Base-by-base conservation (phyloP, 2,797 vertebrate species). In the Malacoctenus gilli region DNA sequence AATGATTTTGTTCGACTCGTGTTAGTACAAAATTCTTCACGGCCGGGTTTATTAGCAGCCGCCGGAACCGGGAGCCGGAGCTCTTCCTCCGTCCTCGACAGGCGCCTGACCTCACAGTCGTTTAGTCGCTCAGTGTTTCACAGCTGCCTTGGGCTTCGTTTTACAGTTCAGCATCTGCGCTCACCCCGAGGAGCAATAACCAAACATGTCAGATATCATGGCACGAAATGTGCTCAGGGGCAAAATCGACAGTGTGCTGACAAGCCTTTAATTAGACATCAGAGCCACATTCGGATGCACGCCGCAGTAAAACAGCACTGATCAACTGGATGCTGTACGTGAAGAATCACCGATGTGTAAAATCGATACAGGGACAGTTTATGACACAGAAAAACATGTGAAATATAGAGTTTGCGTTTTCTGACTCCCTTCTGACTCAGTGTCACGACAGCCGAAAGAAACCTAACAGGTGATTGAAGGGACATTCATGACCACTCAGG, bases 81-180 rank as follows among this genome's bases (percentile, higher is more conserved):
- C n/a, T n/a, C n/a, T n/a, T n/a, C n/a, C n/a, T n/a, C n/a, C n/a
- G n/a, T n/a, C n/a, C n/a, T n/a, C n/a, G n/a, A 50, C 42, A 61
- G 54, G 64, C 20, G 53, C 36, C 54, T 56, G 36, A 55, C 50
- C 58, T 11, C 9, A 13, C 7, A 4, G 14, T 59, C 28, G 72
- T 54, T 66, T 21, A 38, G 35, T 34, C 61, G 41, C 40, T 59
- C 58, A 67, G 51, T 16, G 49, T 22, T 61, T 59, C 49, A 31
- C 25, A 61, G 40, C 50, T 49, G 58, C 55, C 39, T 15, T 40
- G 25, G 20, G 51, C 23, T 68, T 43, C 36, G 36, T 58, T 72
- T 73, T 51, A 52, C 16, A 56, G 48, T 61, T 72, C 50, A 69
- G 14, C 55, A 57, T 65, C 52, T 68, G 62, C 11, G n/a, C 39